phyloP scores from a whole-genome alignment of 2,888 invertebrate genomes.

The Isoperla grammatica region DNA sequence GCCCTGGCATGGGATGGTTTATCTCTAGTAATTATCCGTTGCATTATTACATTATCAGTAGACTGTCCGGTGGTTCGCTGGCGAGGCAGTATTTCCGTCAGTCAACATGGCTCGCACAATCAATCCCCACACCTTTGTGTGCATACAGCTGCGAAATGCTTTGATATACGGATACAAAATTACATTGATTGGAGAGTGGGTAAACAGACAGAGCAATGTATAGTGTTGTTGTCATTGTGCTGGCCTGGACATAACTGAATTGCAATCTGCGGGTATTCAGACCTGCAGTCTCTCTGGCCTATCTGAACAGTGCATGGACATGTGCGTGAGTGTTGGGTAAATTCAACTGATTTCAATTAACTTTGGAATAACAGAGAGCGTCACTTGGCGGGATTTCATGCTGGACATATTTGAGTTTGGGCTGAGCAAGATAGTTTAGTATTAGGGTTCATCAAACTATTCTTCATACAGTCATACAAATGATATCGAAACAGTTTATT shows the following conservation, averaged over 20 bases:
- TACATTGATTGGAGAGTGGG: constrained; percentile 16
- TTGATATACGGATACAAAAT: constrained; percentile 24
- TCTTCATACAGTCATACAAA: no score
- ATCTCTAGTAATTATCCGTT: constrained; percentile 2
- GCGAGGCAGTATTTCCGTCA: neutral
- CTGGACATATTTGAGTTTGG: no score
- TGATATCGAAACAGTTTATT: no score
- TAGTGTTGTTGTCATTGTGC: constrained; percentile 15
- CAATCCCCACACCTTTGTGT: constrained; percentile 25
- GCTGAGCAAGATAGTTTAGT: no score
- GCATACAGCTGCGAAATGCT: constrained; percentile 27
- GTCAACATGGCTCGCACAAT: constrained; percentile 8
- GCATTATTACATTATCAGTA: constrained; percentile 8
- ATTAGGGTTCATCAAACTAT: no score
- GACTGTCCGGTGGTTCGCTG: neutral
- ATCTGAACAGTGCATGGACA: no score
- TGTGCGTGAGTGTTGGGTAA: neutral
- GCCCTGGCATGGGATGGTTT: no score
- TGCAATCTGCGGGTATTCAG: neutral
- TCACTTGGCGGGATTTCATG: no score
- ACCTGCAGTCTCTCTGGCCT: neutral
- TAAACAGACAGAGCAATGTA: constrained; percentile 2
- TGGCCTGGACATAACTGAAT: constrained; percentile 10
- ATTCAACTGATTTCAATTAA: constrained; percentile 5
- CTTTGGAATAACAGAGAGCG: neutral